phyloP scores from a whole-genome alignment of 2,797 vertebrate genomes.

The Peromyscus nudipes region DNA sequence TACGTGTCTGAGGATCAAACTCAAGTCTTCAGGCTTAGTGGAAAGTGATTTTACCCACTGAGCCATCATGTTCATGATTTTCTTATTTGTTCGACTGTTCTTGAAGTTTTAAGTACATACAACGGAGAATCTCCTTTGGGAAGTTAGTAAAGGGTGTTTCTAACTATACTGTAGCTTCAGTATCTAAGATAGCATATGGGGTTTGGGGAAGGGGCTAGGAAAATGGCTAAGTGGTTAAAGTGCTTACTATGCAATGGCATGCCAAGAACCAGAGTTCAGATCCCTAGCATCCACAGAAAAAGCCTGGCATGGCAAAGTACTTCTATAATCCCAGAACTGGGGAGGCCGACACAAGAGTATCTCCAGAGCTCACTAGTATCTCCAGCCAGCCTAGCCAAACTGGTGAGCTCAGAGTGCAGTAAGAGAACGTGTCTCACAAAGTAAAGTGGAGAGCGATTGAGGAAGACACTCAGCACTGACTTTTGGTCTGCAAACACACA shows the following conservation, averaged over 20 bases:
- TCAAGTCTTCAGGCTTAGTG: not conserved
- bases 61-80: not conserved
- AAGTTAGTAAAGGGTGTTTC: not conserved
- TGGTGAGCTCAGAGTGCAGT: not conserved
- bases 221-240: not conserved
- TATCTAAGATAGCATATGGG: not conserved
- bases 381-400: not conserved
- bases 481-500: not conserved
- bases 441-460: not conserved
- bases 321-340: not conserved
- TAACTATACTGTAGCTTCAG: not conserved
- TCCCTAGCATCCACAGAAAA: not conserved
- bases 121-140: not conserved
- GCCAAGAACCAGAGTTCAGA: not conserved
- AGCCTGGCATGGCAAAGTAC: not conserved
- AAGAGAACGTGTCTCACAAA: not conserved
- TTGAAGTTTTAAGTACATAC: rapidly evolving
- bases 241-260: not conserved
- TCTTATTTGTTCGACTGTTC: not conserved
- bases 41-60: not conserved
- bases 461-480: not conserved
- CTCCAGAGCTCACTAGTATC: not conserved
- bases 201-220: too few species aligned
- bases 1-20: not conserved
- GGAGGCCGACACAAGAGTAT: not conserved